These are phyloP conservation scores for Acrobasis repandana DNA, from an alignment of 2,888 invertebrate genomes.

Conservation along the genomic window DNA sequence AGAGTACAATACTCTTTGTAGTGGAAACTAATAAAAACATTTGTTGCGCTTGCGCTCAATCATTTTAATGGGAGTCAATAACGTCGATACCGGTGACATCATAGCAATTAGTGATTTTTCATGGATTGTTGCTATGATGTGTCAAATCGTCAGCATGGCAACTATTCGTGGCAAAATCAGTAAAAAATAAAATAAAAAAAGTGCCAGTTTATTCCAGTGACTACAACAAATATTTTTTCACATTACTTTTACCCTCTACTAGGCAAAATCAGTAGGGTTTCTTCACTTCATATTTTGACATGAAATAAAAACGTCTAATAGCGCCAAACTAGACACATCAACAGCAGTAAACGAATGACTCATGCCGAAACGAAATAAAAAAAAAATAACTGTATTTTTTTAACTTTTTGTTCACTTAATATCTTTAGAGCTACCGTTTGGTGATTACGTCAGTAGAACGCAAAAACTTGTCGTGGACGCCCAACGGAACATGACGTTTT, in stretches of 20 bases:
- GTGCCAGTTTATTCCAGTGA: too few relatives aligned
- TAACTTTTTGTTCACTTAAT: constrained; percentile 1
- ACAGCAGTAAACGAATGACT: too few relatives aligned
- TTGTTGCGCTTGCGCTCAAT: background rate
- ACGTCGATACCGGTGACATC: background rate
- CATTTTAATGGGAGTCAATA: background rate
- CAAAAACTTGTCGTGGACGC: constrained; percentile 3
- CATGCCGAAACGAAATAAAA: too few relatives aligned
- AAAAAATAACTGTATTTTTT: constrained; percentile 1
- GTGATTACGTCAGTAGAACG: background rate
- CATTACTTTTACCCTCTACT: too few relatives aligned
- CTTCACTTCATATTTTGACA: too few relatives aligned
- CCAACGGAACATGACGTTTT: constrained; percentile 8
- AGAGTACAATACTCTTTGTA: background rate
- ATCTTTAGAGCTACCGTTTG: constrained; percentile 1
- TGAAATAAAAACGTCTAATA: too few relatives aligned
- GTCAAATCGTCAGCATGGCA: background rate
- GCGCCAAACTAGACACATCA: too few relatives aligned
- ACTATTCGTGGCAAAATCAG: too few relatives aligned
- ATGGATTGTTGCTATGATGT: background rate
- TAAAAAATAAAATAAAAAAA: too few relatives aligned
- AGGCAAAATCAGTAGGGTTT: too few relatives aligned
- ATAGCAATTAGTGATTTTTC: background rate
- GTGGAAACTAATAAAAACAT: background rate
- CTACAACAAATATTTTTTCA: too few relatives aligned